phyloP scores from a whole-genome alignment of 2,797 vertebrate species.

The Labroides dimidiatus region DNA sequence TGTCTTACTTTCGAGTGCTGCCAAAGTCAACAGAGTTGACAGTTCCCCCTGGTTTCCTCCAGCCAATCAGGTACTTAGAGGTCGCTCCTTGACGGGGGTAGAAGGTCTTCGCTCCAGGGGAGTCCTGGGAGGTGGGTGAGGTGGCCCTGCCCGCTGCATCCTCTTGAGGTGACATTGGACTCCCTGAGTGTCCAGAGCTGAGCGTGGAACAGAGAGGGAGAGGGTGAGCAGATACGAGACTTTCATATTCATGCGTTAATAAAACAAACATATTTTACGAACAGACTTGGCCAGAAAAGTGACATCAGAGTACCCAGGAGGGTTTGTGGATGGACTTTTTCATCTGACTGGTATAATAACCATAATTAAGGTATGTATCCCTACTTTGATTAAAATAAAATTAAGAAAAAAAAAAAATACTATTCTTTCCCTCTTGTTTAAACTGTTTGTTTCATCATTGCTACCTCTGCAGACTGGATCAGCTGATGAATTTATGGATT shows the following conservation, averaged over 20 bases:
- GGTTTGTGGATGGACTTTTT: not conserved
- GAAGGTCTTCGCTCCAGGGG: conserved; percentile 92
- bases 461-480: conserved; percentile 13
- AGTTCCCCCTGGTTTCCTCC: conserved; percentile 97
- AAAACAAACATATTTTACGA: conserved; percentile 8
- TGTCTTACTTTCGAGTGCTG: conserved; percentile 94
- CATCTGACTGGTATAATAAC: not conserved
- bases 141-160: conserved; percentile 84
- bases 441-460: conserved; percentile 15
- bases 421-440: not conserved
- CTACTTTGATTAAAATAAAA: not conserved
- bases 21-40: conserved; percentile 98
- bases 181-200: conserved; percentile 91
- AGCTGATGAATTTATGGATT: conserved; percentile 46
- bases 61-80: conserved; percentile 98
- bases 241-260: not conserved
- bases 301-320: not conserved
- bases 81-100: conserved; percentile 98
- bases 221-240: not conserved
- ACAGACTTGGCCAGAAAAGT: conserved; percentile 15
- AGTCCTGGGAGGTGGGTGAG: conserved; percentile 84
- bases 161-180: conserved; percentile 89
- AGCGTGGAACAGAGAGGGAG: conserved; percentile 83
- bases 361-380: not conserved
- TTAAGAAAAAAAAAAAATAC: not conserved